These are phyloP conservation scores for Chrysolina haemoptera DNA, from an alignment of 2,888 invertebrate species.

Conservation along the genomic window DNA sequence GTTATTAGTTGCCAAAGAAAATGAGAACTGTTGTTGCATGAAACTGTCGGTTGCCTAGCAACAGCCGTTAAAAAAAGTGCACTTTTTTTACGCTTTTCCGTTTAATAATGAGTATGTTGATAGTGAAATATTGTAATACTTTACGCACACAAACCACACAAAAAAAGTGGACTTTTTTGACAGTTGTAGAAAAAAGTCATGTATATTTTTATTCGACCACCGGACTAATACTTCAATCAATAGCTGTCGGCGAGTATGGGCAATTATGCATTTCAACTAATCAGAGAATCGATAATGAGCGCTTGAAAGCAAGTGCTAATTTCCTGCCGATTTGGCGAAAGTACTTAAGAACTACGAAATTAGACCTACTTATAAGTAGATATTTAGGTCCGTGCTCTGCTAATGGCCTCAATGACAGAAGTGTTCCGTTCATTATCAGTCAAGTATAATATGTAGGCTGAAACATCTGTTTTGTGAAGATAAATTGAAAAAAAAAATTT, in stretches of 20 bases:
- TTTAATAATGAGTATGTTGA: too few relatives aligned
- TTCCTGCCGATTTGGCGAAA: conserved; percentile 8
- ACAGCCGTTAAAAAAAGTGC: too few relatives aligned
- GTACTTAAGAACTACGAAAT: conserved; percentile 14
- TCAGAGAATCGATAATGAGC: conserved; percentile 25
- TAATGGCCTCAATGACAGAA: neutral
- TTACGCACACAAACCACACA: neutral
- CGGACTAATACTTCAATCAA: conserved; percentile 10
- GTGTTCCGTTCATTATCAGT: neutral
- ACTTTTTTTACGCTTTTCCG: too few relatives aligned
- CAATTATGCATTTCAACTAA: conserved; percentile 27
- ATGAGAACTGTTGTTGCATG: too few relatives aligned
- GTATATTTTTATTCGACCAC: neutral
- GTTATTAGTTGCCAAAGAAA: too few relatives aligned
- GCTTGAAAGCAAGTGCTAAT: conserved; percentile 20
- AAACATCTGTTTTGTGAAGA: neutral
- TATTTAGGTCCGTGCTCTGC: neutral
- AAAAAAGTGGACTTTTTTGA: too few relatives aligned
- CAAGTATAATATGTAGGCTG: neutral
- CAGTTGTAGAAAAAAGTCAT: neutral
- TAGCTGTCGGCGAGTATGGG: conserved; percentile 20
- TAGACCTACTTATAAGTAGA: conserved; percentile 2
- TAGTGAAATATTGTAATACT: too few relatives aligned
- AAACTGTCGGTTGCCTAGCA: too few relatives aligned
- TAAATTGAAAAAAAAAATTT: too few relatives aligned